phyloP scores from a whole-genome alignment of 2,888 invertebrate species.

The Elegia similella region DNA sequence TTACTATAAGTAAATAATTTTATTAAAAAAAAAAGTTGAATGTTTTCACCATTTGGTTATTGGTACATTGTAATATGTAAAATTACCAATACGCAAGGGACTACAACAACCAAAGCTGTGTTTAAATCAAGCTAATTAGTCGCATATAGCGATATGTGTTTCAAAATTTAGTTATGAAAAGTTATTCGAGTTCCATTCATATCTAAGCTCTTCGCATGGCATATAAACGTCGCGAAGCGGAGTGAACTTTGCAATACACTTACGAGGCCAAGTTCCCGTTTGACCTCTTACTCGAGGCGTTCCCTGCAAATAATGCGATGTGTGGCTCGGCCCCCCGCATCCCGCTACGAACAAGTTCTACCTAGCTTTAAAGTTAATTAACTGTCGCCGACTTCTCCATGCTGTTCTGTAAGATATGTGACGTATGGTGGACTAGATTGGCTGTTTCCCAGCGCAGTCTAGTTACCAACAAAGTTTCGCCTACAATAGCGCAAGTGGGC shows the following conservation, averaged over 20 bases:
- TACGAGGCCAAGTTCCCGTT: slow-evolving; percentile 51
- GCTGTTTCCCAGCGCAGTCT: slow-evolving; percentile 38
- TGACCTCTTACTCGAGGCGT: slow-evolving; percentile 50
- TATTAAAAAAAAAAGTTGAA: too few species aligned
- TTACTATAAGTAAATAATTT: too few species aligned
- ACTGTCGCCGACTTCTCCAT: slow-evolving; percentile 49
- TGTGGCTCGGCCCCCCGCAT: slow-evolving; percentile 39
- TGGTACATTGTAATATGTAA: too few species aligned
- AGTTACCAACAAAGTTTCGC: slow-evolving; percentile 36
- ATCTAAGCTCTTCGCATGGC: slow-evolving; percentile 21
- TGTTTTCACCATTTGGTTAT: too few species aligned
- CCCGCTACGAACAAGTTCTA: slow-evolving; percentile 47
- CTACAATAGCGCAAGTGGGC: slow-evolving; percentile 16
- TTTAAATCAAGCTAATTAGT: too few species aligned
- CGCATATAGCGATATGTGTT: too few species aligned
- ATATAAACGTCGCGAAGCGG: slow-evolving; percentile 41
- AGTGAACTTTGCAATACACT: slow-evolving; percentile 60
- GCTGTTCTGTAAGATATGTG: slow-evolving; percentile 52
- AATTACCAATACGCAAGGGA: too few species aligned
- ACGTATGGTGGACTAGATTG: slow-evolving; percentile 46
- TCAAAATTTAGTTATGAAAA: too few species aligned
- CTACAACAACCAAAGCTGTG: too few species aligned
- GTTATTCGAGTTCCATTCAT: slow-evolving; percentile 7
- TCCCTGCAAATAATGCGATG: slow-evolving; percentile 51
- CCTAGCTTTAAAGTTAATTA: slow-evolving; percentile 71